Percentiles rank a stretch among this genome's conserved stretches.
phyloP scores from a whole-genome alignment of 2,113 vertebrate species.

The Mastomys coucha region DNA sequence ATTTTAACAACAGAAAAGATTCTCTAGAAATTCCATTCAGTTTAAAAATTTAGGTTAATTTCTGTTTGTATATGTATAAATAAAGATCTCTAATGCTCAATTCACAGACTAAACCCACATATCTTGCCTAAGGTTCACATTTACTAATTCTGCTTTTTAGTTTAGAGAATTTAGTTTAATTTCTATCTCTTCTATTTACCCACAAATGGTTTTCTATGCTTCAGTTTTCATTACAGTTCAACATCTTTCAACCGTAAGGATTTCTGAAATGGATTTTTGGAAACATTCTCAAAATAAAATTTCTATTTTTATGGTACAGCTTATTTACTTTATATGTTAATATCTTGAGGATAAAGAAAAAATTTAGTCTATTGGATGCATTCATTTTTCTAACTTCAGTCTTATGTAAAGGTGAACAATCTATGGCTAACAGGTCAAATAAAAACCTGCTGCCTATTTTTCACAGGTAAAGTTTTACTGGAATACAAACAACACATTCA shows the following conservation, averaged over 20 bases:
- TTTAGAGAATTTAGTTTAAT: not conserved
- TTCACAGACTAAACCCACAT: slow-evolving; percentile 48
- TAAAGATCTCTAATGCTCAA: not conserved
- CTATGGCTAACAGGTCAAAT: not conserved
- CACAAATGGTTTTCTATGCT: not conserved
- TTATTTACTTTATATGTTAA: slow-evolving; percentile 47
- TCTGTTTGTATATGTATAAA: slow-evolving; percentile 22
- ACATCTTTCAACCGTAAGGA: not conserved
- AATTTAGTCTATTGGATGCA: slow-evolving; percentile 16
- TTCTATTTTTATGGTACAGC: not conserved
- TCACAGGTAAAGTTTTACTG: slow-evolving; percentile 19
- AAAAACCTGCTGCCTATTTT: not conserved
- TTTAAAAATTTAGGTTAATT: slow-evolving; percentile 54
- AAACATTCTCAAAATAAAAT: slow-evolving; percentile 42
- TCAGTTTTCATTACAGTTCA: slow-evolving; percentile 29
- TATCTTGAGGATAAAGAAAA: not conserved
- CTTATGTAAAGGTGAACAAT: not conserved
- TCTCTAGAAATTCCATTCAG: slow-evolving; percentile 40
- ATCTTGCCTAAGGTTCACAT: slow-evolving; percentile 23
- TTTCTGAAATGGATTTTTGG: slow-evolving; percentile 19
- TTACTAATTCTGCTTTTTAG: slow-evolving; percentile 4
- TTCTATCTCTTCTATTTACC: not conserved
- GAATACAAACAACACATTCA: not conserved
- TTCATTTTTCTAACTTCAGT: not conserved
- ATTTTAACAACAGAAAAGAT: slow-evolving; percentile 5